Evolutionary conservation across 2,888 invertebrate species (phyloP).

Genomic region (Falcaria lacertinaria): DNA sequence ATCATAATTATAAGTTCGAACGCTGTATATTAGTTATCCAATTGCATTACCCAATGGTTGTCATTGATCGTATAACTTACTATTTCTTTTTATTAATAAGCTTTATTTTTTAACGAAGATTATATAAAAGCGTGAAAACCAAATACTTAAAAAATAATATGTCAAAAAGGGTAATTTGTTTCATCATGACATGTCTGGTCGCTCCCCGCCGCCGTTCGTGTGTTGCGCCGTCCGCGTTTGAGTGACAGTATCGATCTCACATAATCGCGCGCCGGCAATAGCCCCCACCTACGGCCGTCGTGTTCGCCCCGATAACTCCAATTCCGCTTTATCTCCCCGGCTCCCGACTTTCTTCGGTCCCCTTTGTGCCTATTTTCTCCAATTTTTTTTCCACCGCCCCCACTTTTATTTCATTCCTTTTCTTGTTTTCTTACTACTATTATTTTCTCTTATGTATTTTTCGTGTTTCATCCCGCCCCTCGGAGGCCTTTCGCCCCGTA

Average conservation of each 20-base stretch:
- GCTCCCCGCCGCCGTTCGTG: constrained; percentile 15
- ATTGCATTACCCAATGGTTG: too few relatives aligned
- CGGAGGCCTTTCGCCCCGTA: constrained; percentile 30
- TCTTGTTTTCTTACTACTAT: constrained; percentile 70
- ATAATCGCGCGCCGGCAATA: constrained; percentile 65
- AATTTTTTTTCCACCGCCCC: constrained; percentile 68
- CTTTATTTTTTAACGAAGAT: too few relatives aligned
- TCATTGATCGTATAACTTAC: too few relatives aligned
- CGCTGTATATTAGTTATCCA: too few relatives aligned
- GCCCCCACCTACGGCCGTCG: constrained; percentile 62
- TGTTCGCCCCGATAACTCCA: constrained; percentile 76
- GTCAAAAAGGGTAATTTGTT: too few relatives aligned
- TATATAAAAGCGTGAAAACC: too few relatives aligned
- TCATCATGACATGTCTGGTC: constrained; percentile 3
- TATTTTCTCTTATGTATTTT: constrained; percentile 76
- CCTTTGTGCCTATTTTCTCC: constrained; percentile 77
- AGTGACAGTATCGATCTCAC: constrained; percentile 76
- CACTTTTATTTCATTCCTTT: constrained; percentile 71
- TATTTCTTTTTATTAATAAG: too few relatives aligned
- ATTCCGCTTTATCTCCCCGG: constrained; percentile 76
- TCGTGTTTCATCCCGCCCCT: constrained; percentile 65
- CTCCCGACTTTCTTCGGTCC: constrained; percentile 67
- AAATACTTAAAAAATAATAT: too few relatives aligned
- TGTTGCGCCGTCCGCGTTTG: constrained; percentile 27
- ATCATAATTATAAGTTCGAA: too few relatives aligned